Base-by-base conservation (phyloP, 2,797 vertebrate genomes). In the Cynodonichthys magdalenae region DNA sequence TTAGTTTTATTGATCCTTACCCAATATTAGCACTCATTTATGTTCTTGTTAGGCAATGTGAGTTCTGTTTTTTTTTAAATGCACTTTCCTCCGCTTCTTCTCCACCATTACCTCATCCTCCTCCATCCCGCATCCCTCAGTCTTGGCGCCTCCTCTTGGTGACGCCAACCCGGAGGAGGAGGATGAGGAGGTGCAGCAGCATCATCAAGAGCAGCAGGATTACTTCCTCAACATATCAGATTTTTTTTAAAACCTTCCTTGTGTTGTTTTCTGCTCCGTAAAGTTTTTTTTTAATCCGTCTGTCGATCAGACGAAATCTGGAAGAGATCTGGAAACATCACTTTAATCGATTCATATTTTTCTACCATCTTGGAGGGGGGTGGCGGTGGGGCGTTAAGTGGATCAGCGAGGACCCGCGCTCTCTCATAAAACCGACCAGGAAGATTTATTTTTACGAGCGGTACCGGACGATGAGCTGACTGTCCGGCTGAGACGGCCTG, bases 151-250 rank as follows among this genome's bases (percentile, higher is more conserved):
- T 44, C 86, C 82, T 82, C 87, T 62, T 18, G 57, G 69, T 90
- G 90, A 91, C 86, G 89, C 58, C 48, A 65, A 1, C 45, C 74
- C 74, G 77, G 83, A 81, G 87, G 83, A 74, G 73, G n/a, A n/a
- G n/a, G 69, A 79, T 28, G 82, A 66, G 47, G 83, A 77, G 80
- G 77, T 66, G 69, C 72, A 74, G 66, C 77, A 78, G 59, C 80
- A 75, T 10, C 36, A 39, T 11, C 67, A 10, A 4, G 29, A 36
- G 60, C 78, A 42, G 55, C 74, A 73, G 6, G 55, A 68, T n/a
- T n/a, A 8, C 45, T 66, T 79, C 63, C 53, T 46, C 17, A 28
- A 15, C 20, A 15, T 2, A 19, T 15, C 31, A 4, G 54, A 34
- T 66, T 14, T 61, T 77, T 50, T 42, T 20, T n/a, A n/a, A n/a